A percentile compares a stretch with the other conserved stretches of the same genome.
These are phyloP conservation scores for Phorcus lineatus DNA, from an alignment of 2,888 invertebrate genomes.

Conservation along the genomic window DNA sequence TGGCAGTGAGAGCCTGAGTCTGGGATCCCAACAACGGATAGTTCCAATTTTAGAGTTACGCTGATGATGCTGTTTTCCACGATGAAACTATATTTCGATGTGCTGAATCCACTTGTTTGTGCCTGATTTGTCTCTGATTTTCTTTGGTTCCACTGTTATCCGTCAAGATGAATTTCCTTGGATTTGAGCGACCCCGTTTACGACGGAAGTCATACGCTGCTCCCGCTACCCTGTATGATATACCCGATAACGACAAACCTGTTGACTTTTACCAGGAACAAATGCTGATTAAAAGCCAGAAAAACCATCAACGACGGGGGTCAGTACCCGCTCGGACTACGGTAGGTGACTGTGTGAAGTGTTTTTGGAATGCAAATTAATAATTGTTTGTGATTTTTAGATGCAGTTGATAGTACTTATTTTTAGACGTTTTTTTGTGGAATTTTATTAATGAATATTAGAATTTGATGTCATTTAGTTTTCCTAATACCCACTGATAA, in stretches of 20 bases:
- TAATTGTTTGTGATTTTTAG: neutral
- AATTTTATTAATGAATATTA: neutral
- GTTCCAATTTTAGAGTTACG: too few relatives aligned
- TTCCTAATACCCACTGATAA: neutral
- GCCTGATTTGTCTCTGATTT: neutral
- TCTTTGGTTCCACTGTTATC: neutral
- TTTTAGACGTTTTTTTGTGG: neutral
- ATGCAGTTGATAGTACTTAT: neutral
- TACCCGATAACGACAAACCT: slow-evolving; percentile 62
- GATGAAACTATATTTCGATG: neutral
- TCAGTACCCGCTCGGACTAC: slow-evolving; percentile 51
- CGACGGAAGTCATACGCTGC: slow-evolving; percentile 55
- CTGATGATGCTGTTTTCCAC: too few relatives aligned
- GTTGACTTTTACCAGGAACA: slow-evolving; percentile 56
- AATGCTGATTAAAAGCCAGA: slow-evolving; percentile 48
- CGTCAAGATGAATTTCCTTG: slow-evolving; percentile 47
- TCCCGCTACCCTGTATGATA: slow-evolving; percentile 51
- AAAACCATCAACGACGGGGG: slow-evolving; percentile 52
- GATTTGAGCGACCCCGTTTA: slow-evolving; percentile 43
- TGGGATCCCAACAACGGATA: too few relatives aligned
- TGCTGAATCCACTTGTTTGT: neutral
- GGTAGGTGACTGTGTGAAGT: slow-evolving; percentile 31
- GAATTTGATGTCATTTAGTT: neutral
- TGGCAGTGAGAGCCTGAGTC: too few relatives aligned
- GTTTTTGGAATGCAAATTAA: neutral